Evolutionary conservation across 2,888 invertebrate genomes (phyloP).

Genomic region (Parnassius glacialis): DNA sequence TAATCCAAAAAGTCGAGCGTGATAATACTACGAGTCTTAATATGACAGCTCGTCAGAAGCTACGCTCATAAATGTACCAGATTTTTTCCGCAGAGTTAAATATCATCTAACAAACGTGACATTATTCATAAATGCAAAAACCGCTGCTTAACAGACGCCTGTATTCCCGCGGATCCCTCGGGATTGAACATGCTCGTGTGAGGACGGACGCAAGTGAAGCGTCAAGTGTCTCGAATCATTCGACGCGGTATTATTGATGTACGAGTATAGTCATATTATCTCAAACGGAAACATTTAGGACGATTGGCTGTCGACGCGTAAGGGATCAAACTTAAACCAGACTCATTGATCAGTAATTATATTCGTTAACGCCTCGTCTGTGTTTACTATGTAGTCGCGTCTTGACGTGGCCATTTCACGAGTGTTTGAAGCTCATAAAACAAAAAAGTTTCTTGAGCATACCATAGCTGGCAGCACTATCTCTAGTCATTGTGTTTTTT

Average conservation of each 20-base stretch:
- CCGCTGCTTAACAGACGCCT: slow-evolving; percentile 12
- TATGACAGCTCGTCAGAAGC: slow-evolving; percentile 6
- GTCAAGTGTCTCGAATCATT: slow-evolving; percentile 5
- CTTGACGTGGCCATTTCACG: too few species aligned
- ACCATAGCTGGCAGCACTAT: too few species aligned
- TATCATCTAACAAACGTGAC: slow-evolving; percentile 8
- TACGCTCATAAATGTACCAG: slow-evolving; percentile 3
- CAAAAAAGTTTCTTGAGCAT: too few species aligned
- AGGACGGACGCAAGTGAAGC: slow-evolving; percentile 4
- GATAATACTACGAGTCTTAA: slow-evolving; percentile 3
- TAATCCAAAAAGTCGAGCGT: neutral
- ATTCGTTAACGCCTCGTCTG: too few species aligned
- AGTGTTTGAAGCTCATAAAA: too few species aligned
- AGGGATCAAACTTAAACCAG: too few species aligned
- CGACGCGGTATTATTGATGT: slow-evolving; percentile 3
- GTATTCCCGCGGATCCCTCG: neutral
- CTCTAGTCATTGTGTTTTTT: too few species aligned
- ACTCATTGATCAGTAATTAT: too few species aligned
- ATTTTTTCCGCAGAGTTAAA: slow-evolving; percentile 3
- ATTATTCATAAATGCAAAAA: slow-evolving; percentile 15
- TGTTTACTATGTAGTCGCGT: too few species aligned
- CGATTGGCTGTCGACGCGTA: neutral
- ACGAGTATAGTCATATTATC: neutral
- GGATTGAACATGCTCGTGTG: neutral
- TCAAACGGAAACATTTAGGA: slow-evolving; percentile 10